Evolutionary conservation across 1,140 invertebrate species (phyloP).

Genomic region (Drosophila sproati): DNA sequence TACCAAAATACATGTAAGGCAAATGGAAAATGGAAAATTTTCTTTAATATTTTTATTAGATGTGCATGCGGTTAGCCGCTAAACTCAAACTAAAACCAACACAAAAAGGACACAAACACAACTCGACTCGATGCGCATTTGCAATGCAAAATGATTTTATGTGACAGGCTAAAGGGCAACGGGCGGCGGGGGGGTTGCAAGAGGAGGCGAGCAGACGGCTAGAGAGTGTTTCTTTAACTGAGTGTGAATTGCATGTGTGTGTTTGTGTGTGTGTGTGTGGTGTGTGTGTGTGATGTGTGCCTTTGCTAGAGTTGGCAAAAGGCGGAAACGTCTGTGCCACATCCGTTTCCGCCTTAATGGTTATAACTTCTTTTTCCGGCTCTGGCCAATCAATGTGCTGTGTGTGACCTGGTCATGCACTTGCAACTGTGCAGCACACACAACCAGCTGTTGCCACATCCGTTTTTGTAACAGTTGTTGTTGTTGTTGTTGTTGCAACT

Average conservation of each 20-base stretch:
- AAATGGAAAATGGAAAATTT: conserved; percentile 26
- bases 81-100: conserved; percentile 34
- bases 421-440: conserved; percentile 33
- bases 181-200: neutral
- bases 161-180: conserved; percentile 48
- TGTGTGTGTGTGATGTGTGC: neutral
- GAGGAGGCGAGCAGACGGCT: conserved; percentile 7
- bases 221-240: conserved; percentile 39
- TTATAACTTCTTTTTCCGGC: conserved; percentile 81
- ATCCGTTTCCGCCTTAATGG: conserved; percentile 79
- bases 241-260: conserved; percentile 51
- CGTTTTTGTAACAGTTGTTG: conserved; percentile 13
- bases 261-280: neutral
- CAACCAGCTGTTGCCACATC: conserved; percentile 67
- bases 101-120: neutral
- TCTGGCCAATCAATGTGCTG: conserved; percentile 71
- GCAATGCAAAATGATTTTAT: conserved; percentile 76
- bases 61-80: conserved; percentile 71
- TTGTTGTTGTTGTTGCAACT: conserved; percentile 62
- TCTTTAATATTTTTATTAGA: conserved; percentile 74
- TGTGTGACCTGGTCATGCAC: conserved; percentile 58
- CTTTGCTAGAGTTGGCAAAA: conserved; percentile 33
- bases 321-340: conserved; percentile 77
- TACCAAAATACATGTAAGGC: conserved; percentile 35
- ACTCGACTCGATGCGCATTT: conserved; percentile 34